Evolutionary conservation across 2,797 vertebrate genomes (phyloP).

Genomic region (Sebastes nivosus): DNA sequence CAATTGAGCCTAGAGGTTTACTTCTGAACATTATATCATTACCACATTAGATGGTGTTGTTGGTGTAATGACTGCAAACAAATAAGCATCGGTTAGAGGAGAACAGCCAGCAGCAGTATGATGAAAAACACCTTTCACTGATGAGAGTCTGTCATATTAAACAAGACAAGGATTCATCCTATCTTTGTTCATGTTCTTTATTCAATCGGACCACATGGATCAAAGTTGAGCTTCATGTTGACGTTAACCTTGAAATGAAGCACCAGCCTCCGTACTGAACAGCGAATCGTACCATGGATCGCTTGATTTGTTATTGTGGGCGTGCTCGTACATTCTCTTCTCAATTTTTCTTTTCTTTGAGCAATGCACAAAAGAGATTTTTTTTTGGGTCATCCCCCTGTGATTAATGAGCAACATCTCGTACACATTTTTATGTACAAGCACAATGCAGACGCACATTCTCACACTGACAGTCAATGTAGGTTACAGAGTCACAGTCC

Average conservation of each 20-base stretch:
- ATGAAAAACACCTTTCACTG: background rate
- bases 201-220: background rate
- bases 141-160: background rate
- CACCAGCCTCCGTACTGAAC: background rate
- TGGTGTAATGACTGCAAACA: background rate
- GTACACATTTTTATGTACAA: background rate
- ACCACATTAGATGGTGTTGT: background rate
- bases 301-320: background rate
- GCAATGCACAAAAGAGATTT: background rate
- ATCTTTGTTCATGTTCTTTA: background rate
- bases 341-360: background rate
- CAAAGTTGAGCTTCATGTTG: background rate
- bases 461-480: background rate
- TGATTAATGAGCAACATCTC: constrained; percentile 34
- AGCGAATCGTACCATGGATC: background rate
- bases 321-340: background rate
- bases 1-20: background rate
- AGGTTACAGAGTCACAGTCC: background rate
- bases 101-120: background rate
- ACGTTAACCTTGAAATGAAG: background rate
- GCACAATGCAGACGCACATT: background rate
- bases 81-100: background rate
- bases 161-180: background rate
- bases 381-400: constrained; percentile 13
- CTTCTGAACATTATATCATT: background rate